Evolutionary conservation across 2,888 invertebrate species (phyloP).

Genomic region (Isoperla grammatica): DNA sequence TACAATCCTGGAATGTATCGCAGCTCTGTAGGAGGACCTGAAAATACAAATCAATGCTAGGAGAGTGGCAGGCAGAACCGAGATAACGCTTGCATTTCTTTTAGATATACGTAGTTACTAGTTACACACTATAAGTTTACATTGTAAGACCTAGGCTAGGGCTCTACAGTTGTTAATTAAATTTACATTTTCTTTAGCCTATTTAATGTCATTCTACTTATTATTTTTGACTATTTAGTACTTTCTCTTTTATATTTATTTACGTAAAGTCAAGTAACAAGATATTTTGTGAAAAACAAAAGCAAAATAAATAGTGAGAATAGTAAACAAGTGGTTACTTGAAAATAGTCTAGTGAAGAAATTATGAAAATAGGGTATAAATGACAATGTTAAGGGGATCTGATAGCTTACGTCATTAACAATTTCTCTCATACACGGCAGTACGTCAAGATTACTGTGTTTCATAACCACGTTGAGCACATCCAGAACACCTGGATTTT

Average conservation of each 20-base stretch:
- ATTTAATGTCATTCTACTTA: no score
- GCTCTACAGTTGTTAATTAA: no score
- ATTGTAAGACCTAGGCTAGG: no score
- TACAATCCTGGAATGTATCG: constrained; percentile 52
- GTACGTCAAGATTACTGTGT: constrained; percentile 57
- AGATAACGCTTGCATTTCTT: no score
- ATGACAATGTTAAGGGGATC: no score
- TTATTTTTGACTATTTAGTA: no score
- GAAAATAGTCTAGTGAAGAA: not conserved
- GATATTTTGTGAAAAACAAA: not conserved
- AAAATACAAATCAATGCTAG: constrained; percentile 20
- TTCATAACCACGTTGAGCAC: constrained; percentile 67
- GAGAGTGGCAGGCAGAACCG: not conserved
- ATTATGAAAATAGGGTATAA: not conserved
- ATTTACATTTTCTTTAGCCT: no score
- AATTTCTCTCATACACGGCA: constrained; percentile 61
- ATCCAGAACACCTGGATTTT: constrained; percentile 23
- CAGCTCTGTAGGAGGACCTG: constrained; percentile 57
- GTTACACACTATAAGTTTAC: no score
- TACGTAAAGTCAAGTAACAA: no score
- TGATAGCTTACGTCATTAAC: constrained; percentile 58
- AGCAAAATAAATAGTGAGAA: constrained; percentile 16
- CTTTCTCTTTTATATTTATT: no score
- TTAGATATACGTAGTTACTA: no score
- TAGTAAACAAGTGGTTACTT: constrained; percentile 5